Base-by-base conservation (phyloP, 2,888 invertebrate genomes). In the Eupithecia tripunctaria region DNA sequence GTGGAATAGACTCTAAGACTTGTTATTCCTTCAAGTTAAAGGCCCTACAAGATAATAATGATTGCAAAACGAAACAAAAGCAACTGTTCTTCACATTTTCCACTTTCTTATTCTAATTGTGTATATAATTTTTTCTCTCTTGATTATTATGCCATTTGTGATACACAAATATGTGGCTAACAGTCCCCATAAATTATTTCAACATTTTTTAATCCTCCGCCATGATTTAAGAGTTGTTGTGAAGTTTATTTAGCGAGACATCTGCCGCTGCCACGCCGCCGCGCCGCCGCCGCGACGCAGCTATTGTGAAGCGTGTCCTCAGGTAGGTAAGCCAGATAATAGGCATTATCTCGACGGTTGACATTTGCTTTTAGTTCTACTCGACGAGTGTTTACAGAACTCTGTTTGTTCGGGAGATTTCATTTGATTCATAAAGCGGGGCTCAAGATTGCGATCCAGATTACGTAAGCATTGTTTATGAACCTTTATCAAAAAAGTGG, bases 321-420 rank as follows among this genome's bases (percentile, higher is more conserved):
- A 93, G 92, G 93, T 92, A 93, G 92, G 93, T 92, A 93, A 88
- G 88, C 86, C 88, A 90, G 90, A 92, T 92, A 94, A 93, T 90
- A 85, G 88, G 89, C 84, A 89, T 93, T 92, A 92, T 92, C 92
- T 91, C 84, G 66, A 89, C 91, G 92, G 93, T 91, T 93, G 93
- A 92, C 93, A 85, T 91, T 90, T 88, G 88, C 84, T 88, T 82
- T 87, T 86, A 85, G 89, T 91, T 89, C 88, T 51, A 51, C 21
- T 51, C 51, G 51, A 0, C 3, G 87, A 93, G 86, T 90, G 92
- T 90, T 88, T 89, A 90, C 90, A 90, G 88, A 84, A 88, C 85
- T 87, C 27, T 89, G 89, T 91, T 92, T 92, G 86, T 90, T 89
- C 89, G 87, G 82, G 84, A 83, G 86, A 87, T 91, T 88, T 64